phyloP scores from a whole-genome alignment of 2,113 vertebrate genomes.

The Nycticryphes semicollaris region DNA sequence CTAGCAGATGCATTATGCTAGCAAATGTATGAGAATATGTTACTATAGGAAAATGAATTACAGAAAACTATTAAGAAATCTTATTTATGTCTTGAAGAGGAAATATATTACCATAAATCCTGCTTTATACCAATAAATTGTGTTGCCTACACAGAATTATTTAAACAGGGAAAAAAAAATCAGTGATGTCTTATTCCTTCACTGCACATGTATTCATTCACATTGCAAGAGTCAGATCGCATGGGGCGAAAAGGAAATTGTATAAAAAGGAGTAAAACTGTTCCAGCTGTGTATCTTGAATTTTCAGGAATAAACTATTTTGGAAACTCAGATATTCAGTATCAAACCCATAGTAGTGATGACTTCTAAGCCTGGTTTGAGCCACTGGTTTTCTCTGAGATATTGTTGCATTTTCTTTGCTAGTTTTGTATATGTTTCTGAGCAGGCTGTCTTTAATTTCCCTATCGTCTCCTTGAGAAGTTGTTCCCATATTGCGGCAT shows the following conservation, averaged over 20 bases:
- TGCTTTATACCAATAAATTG: conserved; percentile 55
- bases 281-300: conserved; percentile 4
- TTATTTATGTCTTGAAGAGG: conserved; percentile 65
- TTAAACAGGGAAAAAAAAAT: conserved; percentile 13
- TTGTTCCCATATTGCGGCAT: background rate
- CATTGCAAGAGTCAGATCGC: background rate
- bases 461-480: background rate
- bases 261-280: background rate
- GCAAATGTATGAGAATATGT: conserved; percentile 57
- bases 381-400: background rate
- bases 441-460: background rate
- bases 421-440: background rate
- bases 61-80: conserved; percentile 62
- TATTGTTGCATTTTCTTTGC: background rate
- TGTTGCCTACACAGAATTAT: conserved; percentile 46
- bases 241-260: background rate
- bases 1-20: conserved; percentile 41
- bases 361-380: background rate
- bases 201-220: conserved; percentile 10
- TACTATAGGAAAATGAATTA: conserved; percentile 66
- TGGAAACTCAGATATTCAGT: background rate
- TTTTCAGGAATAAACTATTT: background rate
- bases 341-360: background rate
- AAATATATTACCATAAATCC: conserved; percentile 62
- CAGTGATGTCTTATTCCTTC: conserved; percentile 27